These are phyloP conservation scores for Eretmochelys imbricata DNA, from an alignment of 2,113 vertebrate genomes.

Conservation along the genomic window DNA sequence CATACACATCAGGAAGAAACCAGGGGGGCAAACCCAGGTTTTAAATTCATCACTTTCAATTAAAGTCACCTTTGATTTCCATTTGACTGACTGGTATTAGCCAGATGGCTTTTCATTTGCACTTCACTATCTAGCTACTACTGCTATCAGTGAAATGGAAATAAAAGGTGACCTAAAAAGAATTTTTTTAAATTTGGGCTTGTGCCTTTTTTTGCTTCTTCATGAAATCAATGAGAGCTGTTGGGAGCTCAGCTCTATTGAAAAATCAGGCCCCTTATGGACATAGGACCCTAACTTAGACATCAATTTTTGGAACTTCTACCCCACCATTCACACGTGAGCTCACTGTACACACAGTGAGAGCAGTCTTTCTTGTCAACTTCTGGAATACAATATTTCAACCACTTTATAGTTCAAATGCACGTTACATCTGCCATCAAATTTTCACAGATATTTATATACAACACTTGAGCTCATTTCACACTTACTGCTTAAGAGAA, in stretches of 20 bases:
- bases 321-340: neutral
- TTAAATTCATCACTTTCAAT: neutral
- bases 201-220: neutral
- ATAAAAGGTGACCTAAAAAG: neutral
- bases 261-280: neutral
- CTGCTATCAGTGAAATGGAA: neutral
- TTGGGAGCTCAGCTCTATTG: neutral
- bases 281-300: neutral
- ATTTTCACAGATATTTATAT: neutral
- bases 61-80: neutral
- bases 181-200: neutral
- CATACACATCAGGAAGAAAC: neutral
- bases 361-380: neutral
- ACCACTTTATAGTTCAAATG: neutral
- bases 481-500: neutral
- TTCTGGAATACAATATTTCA: neutral
- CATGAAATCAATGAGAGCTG: neutral
- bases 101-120: neutral
- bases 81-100: neutral
- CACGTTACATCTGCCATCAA: neutral
- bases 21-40: rapidly evolving
- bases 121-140: neutral
- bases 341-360: neutral
- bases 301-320: neutral
- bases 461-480: rapidly evolving